Conservation (phyloP, 1,140 invertebrate species). For the Samia ricini region DNA sequence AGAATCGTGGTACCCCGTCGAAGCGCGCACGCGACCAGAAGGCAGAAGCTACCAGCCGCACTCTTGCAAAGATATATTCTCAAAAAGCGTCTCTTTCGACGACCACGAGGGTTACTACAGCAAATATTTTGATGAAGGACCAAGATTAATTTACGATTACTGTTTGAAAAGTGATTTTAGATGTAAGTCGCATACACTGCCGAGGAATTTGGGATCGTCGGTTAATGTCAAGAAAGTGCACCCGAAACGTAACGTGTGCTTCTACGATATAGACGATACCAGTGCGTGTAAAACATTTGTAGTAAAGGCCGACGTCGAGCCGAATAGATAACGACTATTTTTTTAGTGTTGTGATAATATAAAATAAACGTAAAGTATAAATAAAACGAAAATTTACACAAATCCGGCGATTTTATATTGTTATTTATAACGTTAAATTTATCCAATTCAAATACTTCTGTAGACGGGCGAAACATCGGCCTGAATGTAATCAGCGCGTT, state of each 20-base stretch:
- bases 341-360: constrained; percentile 2
- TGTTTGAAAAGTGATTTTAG: constrained; percentile 63
- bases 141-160: constrained; percentile 61
- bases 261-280: constrained; percentile 46
- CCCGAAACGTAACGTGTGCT: constrained; percentile 54
- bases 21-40: constrained; percentile 55
- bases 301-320: constrained; percentile 56
- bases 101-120: constrained; percentile 61
- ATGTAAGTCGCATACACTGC: constrained; percentile 56
- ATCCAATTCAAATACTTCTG: too few relatives aligned
- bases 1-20: constrained; percentile 40
- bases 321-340: constrained; percentile 49
- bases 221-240: constrained; percentile 49
- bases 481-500: too few relatives aligned
- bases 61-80: constrained; percentile 35
- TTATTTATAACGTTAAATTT: not conserved
- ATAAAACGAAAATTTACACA: not conserved
- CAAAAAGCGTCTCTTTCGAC: constrained; percentile 51
- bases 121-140: constrained; percentile 59
- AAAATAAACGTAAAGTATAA: not conserved
- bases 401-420: not conserved
- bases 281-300: constrained; percentile 40
- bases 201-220: constrained; percentile 57
- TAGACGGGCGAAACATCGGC: too few relatives aligned
- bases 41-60: constrained; percentile 53